These are phyloP conservation scores for Hirudinaria manillensis DNA, from an alignment of 2,888 invertebrate species.

Conservation along the genomic window DNA sequence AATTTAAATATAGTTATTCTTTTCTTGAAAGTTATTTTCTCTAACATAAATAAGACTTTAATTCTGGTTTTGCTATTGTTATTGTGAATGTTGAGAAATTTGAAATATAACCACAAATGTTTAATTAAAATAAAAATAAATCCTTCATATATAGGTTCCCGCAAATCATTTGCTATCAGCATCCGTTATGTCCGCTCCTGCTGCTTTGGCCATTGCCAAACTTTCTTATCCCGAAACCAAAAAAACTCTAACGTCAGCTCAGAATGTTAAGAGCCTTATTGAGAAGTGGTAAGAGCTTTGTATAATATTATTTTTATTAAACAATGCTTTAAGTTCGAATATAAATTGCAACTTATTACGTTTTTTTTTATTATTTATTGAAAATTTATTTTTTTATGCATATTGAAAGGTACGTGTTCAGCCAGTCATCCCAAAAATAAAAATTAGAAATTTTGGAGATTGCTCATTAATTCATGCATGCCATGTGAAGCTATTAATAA, in stretches of 20 bases:
- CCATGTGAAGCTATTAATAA: no score
- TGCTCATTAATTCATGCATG: no score
- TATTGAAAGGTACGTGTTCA: no score
- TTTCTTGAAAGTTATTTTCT: background rate
- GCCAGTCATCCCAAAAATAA: no score
- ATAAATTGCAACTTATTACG: no score
- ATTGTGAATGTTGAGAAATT: no score
- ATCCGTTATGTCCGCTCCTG: constrained; percentile 89
- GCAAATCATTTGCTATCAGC: constrained; percentile 81
- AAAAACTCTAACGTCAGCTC: constrained; percentile 34
- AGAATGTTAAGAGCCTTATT: constrained; percentile 33
- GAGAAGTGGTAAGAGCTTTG: constrained; percentile 23
- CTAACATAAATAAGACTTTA: no score
- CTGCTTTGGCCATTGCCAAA: constrained; percentile 64
- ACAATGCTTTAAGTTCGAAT: no score
- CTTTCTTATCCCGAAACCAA: constrained; percentile 40
- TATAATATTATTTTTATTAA: background rate
- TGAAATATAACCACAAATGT: background rate
- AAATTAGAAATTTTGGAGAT: no score
- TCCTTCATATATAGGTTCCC: constrained; percentile 55
- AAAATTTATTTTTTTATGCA: no score
- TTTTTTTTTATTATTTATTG: no score
- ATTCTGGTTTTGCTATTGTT: no score
- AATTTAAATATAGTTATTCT: background rate
- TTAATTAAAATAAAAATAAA: background rate